phyloP scores from a whole-genome alignment of 2,797 vertebrate genomes.

The Prunella strophiata region DNA sequence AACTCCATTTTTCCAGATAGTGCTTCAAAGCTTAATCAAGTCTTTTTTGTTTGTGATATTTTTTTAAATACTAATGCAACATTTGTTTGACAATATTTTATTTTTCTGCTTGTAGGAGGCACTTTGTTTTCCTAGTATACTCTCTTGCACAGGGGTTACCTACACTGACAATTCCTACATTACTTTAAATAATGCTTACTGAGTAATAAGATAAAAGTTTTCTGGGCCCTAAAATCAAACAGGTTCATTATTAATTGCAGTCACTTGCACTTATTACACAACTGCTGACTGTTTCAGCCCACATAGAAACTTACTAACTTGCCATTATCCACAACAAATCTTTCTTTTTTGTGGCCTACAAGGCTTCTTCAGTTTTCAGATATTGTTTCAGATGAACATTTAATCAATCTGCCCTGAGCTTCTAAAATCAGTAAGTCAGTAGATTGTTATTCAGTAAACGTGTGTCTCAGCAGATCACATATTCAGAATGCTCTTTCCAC shows the following conservation, averaged over 20 bases:
- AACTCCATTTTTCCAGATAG: neutral
- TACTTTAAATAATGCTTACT: neutral
- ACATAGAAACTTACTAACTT: neutral
- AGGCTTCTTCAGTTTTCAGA: neutral
- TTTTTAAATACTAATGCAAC: neutral
- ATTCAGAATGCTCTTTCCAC: neutral
- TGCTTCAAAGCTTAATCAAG: neutral
- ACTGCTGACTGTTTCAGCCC: neutral
- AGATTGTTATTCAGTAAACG: neutral
- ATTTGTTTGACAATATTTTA: fast-evolving
- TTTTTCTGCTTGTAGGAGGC: neutral
- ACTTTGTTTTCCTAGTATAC: neutral
- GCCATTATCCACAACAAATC: neutral
- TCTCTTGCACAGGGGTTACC: neutral
- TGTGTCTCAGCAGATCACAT: neutral
- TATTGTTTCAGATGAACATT: neutral
- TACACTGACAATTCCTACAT: neutral
- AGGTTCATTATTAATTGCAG: neutral
- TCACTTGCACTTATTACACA: neutral
- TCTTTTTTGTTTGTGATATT: neutral
- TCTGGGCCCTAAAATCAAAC: neutral
- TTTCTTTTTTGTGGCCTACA: neutral
- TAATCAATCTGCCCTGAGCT: neutral
- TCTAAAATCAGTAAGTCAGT: neutral
- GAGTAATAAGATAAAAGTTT: neutral